A percentile compares a stretch with the other conserved stretches of the same genome.
Evolutionary conservation across 2,888 invertebrate genomes (phyloP).

Genomic region (Phania funesta): DNA sequence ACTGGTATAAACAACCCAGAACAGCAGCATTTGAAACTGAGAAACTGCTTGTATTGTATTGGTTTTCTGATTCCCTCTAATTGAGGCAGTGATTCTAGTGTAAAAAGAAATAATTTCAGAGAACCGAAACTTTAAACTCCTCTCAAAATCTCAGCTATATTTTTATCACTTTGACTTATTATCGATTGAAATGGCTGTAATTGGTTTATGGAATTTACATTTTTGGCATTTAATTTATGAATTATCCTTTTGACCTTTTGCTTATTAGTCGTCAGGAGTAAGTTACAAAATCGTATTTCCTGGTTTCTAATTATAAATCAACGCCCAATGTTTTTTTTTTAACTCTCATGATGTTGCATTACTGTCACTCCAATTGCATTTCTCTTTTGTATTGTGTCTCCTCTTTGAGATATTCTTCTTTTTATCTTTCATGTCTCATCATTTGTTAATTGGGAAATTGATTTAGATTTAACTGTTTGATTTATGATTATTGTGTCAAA

Average conservation of each 20-base stretch:
- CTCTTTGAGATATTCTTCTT: constrained; percentile 14
- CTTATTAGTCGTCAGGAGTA: neutral
- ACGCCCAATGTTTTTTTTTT: constrained; percentile 12
- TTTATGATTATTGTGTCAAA: constrained; percentile 70
- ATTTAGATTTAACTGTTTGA: constrained; percentile 69
- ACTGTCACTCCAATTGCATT: constrained; percentile 54
- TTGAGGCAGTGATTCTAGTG: neutral
- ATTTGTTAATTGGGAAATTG: constrained; percentile 67
- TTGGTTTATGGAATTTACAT: too few relatives aligned
- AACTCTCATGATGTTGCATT: constrained; percentile 52
- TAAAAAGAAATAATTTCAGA: too few relatives aligned
- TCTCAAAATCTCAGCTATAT: too few relatives aligned
- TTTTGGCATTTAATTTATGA: neutral
- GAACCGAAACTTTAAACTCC: too few relatives aligned
- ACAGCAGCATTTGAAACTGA: neutral
- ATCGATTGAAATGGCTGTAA: too few relatives aligned
- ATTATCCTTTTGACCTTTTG: neutral
- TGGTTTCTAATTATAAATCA: constrained; percentile 40
- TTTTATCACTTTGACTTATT: too few relatives aligned
- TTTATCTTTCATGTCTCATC: constrained; percentile 57
- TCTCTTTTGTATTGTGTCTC: neutral
- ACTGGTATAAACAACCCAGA: constrained; percentile 15
- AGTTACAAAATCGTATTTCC: constrained; percentile 24
- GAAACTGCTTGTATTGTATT: neutral
- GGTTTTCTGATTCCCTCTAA: neutral